Conservation (phyloP, 2,888 invertebrate genomes). For the Hipparchia sbordonii region DNA sequence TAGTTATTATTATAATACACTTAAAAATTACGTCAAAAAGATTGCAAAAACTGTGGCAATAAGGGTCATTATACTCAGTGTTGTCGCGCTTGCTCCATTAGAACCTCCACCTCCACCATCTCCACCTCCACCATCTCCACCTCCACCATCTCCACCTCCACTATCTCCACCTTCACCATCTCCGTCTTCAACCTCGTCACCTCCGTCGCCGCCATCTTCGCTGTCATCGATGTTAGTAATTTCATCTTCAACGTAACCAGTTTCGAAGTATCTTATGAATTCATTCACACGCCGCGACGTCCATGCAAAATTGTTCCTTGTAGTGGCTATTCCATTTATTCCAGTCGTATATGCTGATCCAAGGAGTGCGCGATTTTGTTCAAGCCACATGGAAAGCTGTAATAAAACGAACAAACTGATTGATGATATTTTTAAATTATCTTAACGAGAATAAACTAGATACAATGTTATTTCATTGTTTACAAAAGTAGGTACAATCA, state of each 20-base stretch:
- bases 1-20: background rate
- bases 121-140: conserved; percentile 22
- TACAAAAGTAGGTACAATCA: too few species aligned
- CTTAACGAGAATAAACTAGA: too few species aligned
- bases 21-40: conserved; percentile 43
- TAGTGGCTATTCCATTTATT: conserved; percentile 48
- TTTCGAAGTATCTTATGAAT: conserved; percentile 58
- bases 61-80: conserved; percentile 58
- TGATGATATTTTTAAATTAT: too few species aligned
- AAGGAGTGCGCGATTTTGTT: conserved; percentile 48
- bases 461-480: too few species aligned
- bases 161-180: conserved; percentile 1
- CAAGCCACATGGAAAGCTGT: conserved; percentile 64
- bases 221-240: conserved; percentile 45
- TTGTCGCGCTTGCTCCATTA: conserved; percentile 53
- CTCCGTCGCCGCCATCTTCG: conserved; percentile 27
- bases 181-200: conserved; percentile 14
- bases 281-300: conserved; percentile 54
- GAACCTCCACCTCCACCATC: conserved; percentile 24
- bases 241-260: conserved; percentile 59
- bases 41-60: conserved; percentile 54
- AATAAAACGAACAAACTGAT: conserved; percentile 11
- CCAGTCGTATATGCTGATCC: conserved; percentile 56
- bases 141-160: conserved; percentile 20
- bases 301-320: conserved; percentile 60